Evolutionary conservation across 2,888 invertebrate genomes (phyloP), one percentile per base, ranked within the genome.

Genomic region (Amphimallon solstitiale): DNA sequence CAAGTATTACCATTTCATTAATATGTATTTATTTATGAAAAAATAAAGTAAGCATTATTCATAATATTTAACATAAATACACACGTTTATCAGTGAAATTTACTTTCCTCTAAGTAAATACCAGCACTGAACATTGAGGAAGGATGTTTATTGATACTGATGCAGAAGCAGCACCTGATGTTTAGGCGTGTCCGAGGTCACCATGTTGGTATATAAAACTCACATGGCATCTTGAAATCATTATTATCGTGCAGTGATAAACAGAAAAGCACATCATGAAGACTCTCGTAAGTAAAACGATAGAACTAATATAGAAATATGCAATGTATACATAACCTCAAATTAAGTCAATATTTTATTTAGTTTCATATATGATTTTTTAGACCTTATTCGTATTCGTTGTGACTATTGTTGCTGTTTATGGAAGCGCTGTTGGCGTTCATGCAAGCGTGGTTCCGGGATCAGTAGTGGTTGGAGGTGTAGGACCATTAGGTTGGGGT

Each of bases 331-430:
- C 2, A 23, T 23, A 23, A 23, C 5, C 2, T 23, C 23, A 4
- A 23, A 23, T 23, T 23, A 23, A 23, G 5, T 2, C 23, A 2
- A 29, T 7, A 29, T 7, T 7, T 3, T 29, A 29, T 7, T 29
- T 29, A 2, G 5, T 3, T 29, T 5, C 9, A 5, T 29, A 1
- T 63, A 29, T 4, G 15, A 12, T 17, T 43, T 6, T 43, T 6
- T 38, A 71, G 70, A 63, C 54, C 14, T 40, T 66, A 17, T 54
- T 63, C 17, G 54, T 56, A 29, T 71, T 71, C 60, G 63, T 60
- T 60, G 29, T 62, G 29, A 56, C 66, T 12, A 43, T 71, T 19
- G 69, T 63, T 34, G 54, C 56, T 34, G 69, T 68, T 45, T 59
- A 52, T 35, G 70, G 69, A 52, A 60, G 66, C 29, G 65, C 59